phyloP scores from a whole-genome alignment of 1,140 invertebrate species.

The Cydia strobilella region DNA sequence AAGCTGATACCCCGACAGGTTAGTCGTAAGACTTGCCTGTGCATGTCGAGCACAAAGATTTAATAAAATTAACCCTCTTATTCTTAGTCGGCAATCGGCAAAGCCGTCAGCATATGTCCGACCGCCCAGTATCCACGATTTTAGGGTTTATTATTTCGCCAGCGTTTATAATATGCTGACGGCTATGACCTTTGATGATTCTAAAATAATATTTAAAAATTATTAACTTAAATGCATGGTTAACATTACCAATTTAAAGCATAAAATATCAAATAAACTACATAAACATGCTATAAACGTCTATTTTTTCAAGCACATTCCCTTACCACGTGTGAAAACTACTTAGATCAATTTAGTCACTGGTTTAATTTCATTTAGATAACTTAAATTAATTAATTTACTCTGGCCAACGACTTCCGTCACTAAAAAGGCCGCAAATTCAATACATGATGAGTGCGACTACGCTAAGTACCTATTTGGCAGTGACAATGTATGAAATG shows the following conservation, averaged over 20 bases:
- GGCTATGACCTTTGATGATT: not conserved
- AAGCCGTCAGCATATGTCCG: not conserved
- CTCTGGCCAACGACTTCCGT: too few relatives aligned
- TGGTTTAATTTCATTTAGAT: not conserved
- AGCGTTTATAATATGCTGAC: not conserved
- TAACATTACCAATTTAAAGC: not conserved
- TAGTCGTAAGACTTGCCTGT: constrained; percentile 42
- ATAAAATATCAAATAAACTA: not conserved
- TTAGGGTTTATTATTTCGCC: too few relatives aligned
- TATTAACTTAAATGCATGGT: not conserved
- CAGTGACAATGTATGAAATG: too few relatives aligned
- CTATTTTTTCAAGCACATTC: not conserved
- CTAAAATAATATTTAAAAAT: not conserved
- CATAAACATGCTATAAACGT: not conserved
- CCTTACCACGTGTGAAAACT: not conserved
- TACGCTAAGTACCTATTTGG: too few relatives aligned
- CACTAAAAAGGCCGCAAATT: too few relatives aligned
- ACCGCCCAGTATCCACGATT: not conserved
- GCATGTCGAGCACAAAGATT: not conserved
- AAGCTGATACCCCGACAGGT: constrained; percentile 58
- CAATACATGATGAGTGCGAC: too few relatives aligned
- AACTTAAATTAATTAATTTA: too few relatives aligned
- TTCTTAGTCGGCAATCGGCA: not conserved
- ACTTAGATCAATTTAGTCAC: not conserved
- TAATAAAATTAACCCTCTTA: too few relatives aligned